A percentile compares a stretch with the other conserved stretches of the same genome.
phyloP scores from a whole-genome alignment of 2,888 invertebrate species.

The Caenorhabditis sp. region DNA sequence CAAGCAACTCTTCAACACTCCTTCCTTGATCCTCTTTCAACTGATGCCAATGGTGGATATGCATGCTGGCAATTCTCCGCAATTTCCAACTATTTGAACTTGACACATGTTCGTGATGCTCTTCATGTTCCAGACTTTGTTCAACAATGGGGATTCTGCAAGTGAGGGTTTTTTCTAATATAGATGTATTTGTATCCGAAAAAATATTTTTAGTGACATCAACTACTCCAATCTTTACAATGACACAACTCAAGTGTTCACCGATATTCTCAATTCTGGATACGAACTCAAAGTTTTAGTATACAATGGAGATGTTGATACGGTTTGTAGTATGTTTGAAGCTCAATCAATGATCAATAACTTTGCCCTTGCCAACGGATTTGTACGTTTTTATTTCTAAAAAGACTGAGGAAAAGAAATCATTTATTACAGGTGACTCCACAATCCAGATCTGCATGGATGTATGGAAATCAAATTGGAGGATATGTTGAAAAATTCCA shows the following conservation, averaged over 20 bases:
- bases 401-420: not conserved
- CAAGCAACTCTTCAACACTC: conserved; percentile 27
- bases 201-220: conserved; percentile 16
- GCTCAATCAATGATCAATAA: conserved; percentile 53
- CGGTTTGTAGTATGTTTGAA: conserved; percentile 57
- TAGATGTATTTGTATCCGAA: not conserved
- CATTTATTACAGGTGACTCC: not conserved
- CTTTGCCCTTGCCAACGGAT: conserved; percentile 32
- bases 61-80: conserved; percentile 59
- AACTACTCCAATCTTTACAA: conserved; percentile 52
- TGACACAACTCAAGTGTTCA: conserved; percentile 56
- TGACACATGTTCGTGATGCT: conserved; percentile 57
- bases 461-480: conserved; percentile 45
- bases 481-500: conserved; percentile 55
- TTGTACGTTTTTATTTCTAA: conserved; percentile 9
- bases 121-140: conserved; percentile 64
- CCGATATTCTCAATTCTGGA: conserved; percentile 44
- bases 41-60: conserved; percentile 61
- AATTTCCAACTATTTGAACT: conserved; percentile 49
- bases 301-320: conserved; percentile 62
- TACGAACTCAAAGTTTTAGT: conserved; percentile 49
- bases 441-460: conserved; percentile 41
- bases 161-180: conserved; percentile 13
- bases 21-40: conserved; percentile 58
- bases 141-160: conserved; percentile 56